Conservation (phyloP, 1,140 invertebrate species). For the Megalopta genalis region DNA sequence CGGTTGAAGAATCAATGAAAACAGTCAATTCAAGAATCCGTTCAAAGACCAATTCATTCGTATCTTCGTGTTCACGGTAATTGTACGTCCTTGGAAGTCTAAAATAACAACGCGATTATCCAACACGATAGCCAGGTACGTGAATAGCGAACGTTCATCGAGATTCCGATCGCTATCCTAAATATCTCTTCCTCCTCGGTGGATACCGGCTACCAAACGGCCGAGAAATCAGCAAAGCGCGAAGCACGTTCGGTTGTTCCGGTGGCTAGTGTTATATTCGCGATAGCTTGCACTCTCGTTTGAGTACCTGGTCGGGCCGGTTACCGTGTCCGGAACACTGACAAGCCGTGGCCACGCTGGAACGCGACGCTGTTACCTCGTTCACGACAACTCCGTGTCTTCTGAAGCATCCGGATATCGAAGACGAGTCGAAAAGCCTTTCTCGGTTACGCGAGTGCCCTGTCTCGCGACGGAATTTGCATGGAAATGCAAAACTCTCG, state of each 20-base stretch:
- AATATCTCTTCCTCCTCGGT: no score
- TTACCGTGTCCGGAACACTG: slow-evolving; percentile 44
- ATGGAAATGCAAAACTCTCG: background rate
- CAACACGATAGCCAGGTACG: no score
- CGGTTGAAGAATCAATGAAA: no score
- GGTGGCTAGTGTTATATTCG: slow-evolving; percentile 19
- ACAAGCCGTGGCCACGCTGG: slow-evolving; percentile 34
- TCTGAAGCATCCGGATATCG: background rate
- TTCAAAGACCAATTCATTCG: no score
- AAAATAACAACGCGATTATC: no score
- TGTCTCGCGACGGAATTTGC: background rate
- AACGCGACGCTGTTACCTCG: slow-evolving; percentile 35
- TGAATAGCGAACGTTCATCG: no score
- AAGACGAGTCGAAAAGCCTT: slow-evolving; percentile 14
- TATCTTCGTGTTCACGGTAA: no score
- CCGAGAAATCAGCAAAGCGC: background rate
- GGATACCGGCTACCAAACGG: background rate
- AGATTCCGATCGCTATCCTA: no score
- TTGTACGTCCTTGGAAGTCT: no score
- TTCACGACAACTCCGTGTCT: slow-evolving; percentile 1
- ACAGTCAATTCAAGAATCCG: no score
- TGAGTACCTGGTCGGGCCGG: slow-evolving; percentile 17
- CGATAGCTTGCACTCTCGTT: background rate
- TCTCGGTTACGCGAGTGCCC: slow-evolving; percentile 22
- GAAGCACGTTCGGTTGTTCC: slow-evolving; percentile 27